Evolutionary conservation across 2,797 vertebrate genomes (phyloP), one percentile per base, ranked within the genome.

Genomic region (Sebastes minor): DNA sequence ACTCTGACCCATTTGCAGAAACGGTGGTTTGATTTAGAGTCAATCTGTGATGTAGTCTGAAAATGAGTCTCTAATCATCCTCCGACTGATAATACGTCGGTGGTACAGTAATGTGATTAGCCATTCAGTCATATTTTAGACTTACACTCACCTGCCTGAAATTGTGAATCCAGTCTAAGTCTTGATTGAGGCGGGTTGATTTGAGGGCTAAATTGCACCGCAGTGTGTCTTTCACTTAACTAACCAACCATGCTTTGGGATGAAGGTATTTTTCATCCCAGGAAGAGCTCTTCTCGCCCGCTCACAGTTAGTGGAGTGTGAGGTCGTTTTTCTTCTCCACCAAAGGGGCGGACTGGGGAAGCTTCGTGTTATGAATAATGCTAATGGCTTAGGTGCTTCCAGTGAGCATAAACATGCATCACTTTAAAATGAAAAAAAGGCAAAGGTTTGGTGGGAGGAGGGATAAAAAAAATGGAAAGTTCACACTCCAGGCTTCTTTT

Each of bases 361-460:
- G 76, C 86, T 74, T 85, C 68, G 1, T 32, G 72, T 86, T 89
- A 92, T 90, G 91, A 95, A 93, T 93, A 92, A 95, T 94, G 90
- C 86, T 93, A 93, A 93, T 91, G 81, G 69, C 25, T 64, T 55
- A 76, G 86, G 84, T 89, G 80, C 80, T 93, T 85, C 79, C 76
- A 89, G 70, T 81, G 86, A 85, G 87, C 81, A 78, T 81, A 91
- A 92, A 91, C 84, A 92, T 65, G 90, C 80, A 85, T 87, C 82
- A 84, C 80, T 90, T 89, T 74, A 85, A 89, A 85, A 80, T 71
- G 42, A 77, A 88, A 56, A 52, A 86, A 73, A 38, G 72, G 66
- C 70, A 75, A 71, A 81, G 74, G 74, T 81, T 87, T 64, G 14
- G 66, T 28, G 22, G 35, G 60, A 55, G 71, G 68, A 30, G 63